Evolutionary conservation across 2,113 vertebrate genomes (phyloP), one percentile per base, ranked within the genome.

Genomic region (Tachysurus vachellii): DNA sequence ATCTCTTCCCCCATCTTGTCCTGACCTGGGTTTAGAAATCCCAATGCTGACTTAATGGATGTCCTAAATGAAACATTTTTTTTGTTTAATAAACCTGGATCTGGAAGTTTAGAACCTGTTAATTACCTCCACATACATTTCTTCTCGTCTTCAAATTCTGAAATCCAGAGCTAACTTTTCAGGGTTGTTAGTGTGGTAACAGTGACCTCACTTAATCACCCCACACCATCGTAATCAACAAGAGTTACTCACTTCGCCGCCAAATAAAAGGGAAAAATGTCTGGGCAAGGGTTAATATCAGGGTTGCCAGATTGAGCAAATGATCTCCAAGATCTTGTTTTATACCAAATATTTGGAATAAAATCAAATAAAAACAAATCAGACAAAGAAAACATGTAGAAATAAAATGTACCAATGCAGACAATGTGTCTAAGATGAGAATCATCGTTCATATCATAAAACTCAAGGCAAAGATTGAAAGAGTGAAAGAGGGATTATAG

Each of bases 11-110:
- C n/a, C n/a, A n/a, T n/a, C n/a, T n/a, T n/a, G n/a, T n/a, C n/a
- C n/a, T n/a, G n/a, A 82, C 79, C 70, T 26, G 14, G 11, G 26
- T 61, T 88, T 79, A 77, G 84, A 23, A 50, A 23, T 75, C 77
- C 73, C 47, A 70, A 44, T 54, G n/a, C 47, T 57, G 54, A 36
- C 64, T 16, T 11, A 83, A 73, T 36, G n/a, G 57, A 31, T 54
- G 44, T 80, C 26, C 66, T 6, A 70, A 70, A 70, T 70, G 8
- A 73, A 70, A 70, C 14, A 5, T 13, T 68, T n/a, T 64, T 64
- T 12, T 21, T 7, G 2, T 26, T 13, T 31, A 13, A 68, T 28
- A 31, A 14, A 31, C 64, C 12, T 5, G 7, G 16, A 19, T 19
- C 28, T 70, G 66, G 66, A 36, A 36, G 64, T 28, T 66, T 66